phyloP scores from a whole-genome alignment of 2,888 invertebrate species.

The Calliopum simillimum region DNA sequence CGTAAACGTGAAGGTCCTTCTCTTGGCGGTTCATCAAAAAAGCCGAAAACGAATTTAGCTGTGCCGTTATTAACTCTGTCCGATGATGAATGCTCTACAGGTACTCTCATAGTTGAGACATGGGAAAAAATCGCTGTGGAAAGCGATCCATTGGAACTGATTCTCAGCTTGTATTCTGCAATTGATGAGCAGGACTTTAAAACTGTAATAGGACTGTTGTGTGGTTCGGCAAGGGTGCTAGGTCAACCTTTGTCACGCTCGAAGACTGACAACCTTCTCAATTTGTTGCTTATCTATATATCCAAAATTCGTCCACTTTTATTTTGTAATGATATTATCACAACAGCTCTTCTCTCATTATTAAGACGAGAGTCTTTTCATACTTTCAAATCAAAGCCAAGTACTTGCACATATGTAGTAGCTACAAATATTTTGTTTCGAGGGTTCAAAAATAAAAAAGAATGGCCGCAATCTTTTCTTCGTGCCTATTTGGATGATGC shows the following conservation, averaged over 20 bases:
- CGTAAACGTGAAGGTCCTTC: constrained; percentile 78
- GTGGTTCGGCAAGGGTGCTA: constrained; percentile 87
- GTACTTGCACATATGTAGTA: constrained; percentile 42
- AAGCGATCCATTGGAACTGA: constrained; percentile 82
- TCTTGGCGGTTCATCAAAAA: constrained; percentile 72
- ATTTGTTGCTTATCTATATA: constrained; percentile 82
- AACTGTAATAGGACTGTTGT: constrained; percentile 82
- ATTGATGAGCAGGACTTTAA: constrained; percentile 84
- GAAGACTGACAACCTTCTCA: constrained; percentile 80
- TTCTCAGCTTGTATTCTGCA: constrained; percentile 80
- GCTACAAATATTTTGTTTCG: constrained; percentile 83
- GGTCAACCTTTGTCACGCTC: constrained; percentile 80
- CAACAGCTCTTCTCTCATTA: constrained; percentile 83
- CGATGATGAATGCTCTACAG: neutral
- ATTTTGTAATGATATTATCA: constrained; percentile 80
- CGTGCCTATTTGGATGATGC: constrained; percentile 96
- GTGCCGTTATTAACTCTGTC: constrained; percentile 55
- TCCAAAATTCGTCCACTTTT: constrained; percentile 83
- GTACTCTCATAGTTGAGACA: constrained; percentile 61
- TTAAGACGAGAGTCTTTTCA: constrained; percentile 77
- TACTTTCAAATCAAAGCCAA: constrained; percentile 77
- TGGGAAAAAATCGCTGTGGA: constrained; percentile 83
- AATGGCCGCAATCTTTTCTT: constrained; percentile 93
- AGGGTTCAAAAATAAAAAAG: constrained; percentile 83
- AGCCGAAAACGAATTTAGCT: constrained; percentile 68